Evolutionary conservation across 2,888 invertebrate genomes (phyloP), one percentile per base, ranked within the genome.

Genomic region (Sesia bembeciformis): DNA sequence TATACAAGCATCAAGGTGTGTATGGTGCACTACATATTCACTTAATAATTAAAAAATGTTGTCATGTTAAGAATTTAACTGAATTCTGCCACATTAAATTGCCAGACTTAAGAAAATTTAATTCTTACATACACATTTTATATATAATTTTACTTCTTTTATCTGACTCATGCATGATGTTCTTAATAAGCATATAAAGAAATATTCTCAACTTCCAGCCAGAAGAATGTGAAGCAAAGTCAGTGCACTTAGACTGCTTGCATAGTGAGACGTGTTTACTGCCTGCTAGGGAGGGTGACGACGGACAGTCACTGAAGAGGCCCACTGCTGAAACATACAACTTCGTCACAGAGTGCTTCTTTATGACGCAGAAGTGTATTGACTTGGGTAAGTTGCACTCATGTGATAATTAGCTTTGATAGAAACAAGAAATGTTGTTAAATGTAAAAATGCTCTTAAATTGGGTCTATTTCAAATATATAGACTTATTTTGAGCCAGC

Each of bases 291-390:
- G 92, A 92, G 52, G 85, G 84, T 39, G 91, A 91, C 54, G 83
- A 87, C 8, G 82, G 85, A 4, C 84, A 84, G 51, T 63, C 80
- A 0, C 42, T 82, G 1, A 80, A 76, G 49, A 80, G 94, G 7
- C 81, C 91, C 3, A 91, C 90, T 0, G 90, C 91, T 0, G 90
- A 91, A 0, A 90, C 90, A 23, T 96, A 93, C 70, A 94, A 92
- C 72, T 98, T 98, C 78, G 93, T 97, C 7, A 97, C 97, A 0
- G 97, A 98, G 76, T 95, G 96, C 68, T 98, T 98, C 79, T 98
- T 94, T 80, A 91, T 97, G 90, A 94, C 97, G 0, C 98, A 98
- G 75, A 94, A 94, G 69, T 93, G 96, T 53, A 91, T 98, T 54
- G 94, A 97, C 75, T 90, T 98, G 54, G 94, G 94, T 90, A 64